Evolutionary conservation across 2,113 vertebrate species (phyloP), one percentile per base, ranked within the genome.

Genomic region (Phylloscopus trochiloides): DNA sequence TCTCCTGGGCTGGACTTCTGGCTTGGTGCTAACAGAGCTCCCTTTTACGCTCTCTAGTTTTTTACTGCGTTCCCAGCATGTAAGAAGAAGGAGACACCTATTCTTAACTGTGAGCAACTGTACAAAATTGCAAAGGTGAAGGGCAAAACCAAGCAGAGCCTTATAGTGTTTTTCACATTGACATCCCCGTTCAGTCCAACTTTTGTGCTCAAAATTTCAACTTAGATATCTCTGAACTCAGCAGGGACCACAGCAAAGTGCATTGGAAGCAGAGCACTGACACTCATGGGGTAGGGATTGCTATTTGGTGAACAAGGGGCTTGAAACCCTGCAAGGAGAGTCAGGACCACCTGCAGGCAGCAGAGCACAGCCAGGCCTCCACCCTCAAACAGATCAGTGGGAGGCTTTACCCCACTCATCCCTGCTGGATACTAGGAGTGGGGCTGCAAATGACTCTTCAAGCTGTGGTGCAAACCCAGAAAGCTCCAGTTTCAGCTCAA

Each of bases 401-500:
- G 32, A 77, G 29, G 13, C 34, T 91, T 59, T 34, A 54, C 26
- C 21, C 36, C 24, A 62, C 29, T 48, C n/a, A 7, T 11, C 34
- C 57, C 51, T 59, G 38, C 48, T 34, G 38, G 28, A 66, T 54
- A 34, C 24, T 1, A 2, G 21, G 43, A 63, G 45, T 3, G 1
- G 21, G 9, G 14, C 48, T 80, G 54, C 0, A 0, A 40, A 12
- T 1, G 0, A 34, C 29, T 40, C 51, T 34, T 61, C 1, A 3
- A 74, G 36, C 6, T 36, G 81, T n/a, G 0, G 0, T 6, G 3
- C 0, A 7, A 68, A 73, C 9, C 15, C 19, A 62, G 63, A 76
- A 75, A 65, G n/a, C 9, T 72, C 36, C 24, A 20, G 16, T 29
- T 79, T 72, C 22, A 70, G 20, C 34, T 54, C 21, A 57, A 52